Base-by-base conservation (phyloP, 2,113 vertebrate species). In the Phrynocephalus versicolor region DNA sequence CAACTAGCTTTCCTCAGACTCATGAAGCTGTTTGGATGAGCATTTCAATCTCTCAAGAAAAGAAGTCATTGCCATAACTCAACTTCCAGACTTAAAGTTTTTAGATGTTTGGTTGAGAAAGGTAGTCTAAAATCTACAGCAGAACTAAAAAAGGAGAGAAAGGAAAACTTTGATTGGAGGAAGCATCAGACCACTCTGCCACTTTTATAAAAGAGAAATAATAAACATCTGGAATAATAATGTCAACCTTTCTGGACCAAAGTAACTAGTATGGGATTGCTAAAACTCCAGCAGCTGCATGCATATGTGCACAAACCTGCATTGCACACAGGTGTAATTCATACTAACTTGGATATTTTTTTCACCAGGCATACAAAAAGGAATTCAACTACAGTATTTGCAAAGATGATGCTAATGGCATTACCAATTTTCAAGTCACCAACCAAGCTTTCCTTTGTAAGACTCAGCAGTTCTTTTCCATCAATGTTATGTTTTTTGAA, bases 341-440 rank as follows among this genome's bases (percentile, higher is more conserved):
- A 30, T 13, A 65, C 9, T 25, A 9, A 25, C 9, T 30, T 23
- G 10, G 3, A 27, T 12, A 65, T 65, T 65, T 65, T n/a, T 25
- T 9, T 25, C 25, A 65, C 64, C 8, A 27, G 10, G 64, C 6
- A 65, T 65, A 65, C 1, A 65, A 30, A 65, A 65, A 10, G 27
- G 23, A 62, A 23, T 1, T 62, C 16, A 62, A 62, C n/a, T n/a
- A n/a, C n/a, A n/a, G n/a, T 62, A 18, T 77, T 30, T 8, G 3
- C 70, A 79, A 72, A 51, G 85, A 85, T 70, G 45, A 1, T 25
- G 72, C 51, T 88, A 84, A 18, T 55, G 72, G 3, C 39, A 97
- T 97, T 96, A 98, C 98, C 97, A 25, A 98, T 97, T 94, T 97
- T 97, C 91, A 98, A 94, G 83, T 98, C 97, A 25, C 96, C 95